Evolutionary conservation across 1,140 invertebrate species (phyloP), one percentile per base, ranked within the genome.

Genomic region (Bombus terrestris): DNA sequence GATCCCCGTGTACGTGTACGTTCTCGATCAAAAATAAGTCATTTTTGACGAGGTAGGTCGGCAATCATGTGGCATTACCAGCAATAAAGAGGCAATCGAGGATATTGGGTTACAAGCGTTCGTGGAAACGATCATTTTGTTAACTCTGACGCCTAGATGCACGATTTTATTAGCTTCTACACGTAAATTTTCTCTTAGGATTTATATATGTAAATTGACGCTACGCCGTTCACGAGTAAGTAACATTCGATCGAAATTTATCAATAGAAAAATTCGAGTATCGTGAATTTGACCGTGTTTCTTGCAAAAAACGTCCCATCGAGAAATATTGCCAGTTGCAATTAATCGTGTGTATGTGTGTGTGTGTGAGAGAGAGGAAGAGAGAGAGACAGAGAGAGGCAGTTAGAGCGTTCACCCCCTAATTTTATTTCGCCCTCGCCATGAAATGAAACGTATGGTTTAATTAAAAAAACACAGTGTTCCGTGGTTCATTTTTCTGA

Each of bases 41-140:
- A 22, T 37, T 73, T 35, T 8, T 35, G 43, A 15, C 15, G 47
- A 39, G 28, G 22, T 10, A 37, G 47, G 22, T 8, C 32, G 72
- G 15, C 57, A 18, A 53, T 82, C 32, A 35, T 28, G 41, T n/a
- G 39, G 15, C n/a, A 47, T 47, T 8, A 74, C 18, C 28, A 3
- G 32, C 39, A n/a, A 35, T 66, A 28, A 22, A 41, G 75, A 8
- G 28, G 8, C 37, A 22, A 32, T 13, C 18, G 8, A 25, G 53
- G 35, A 6, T 32, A 64, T 64, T 25, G 3, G 62, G 13, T 0
- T 39, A 25, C 5, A 22, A 32, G 2, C 9, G 37, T 80, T 53
- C 35, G 35, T 80, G 57, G 37, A 41, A 77, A n/a, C 32, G 39
- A 68, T 64, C n/a, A 47, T 41, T 68, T 79, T 35, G 25, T 62